Percentiles rank a stretch among this genome's conserved stretches.
Conservation (phyloP, 2,888 invertebrate genomes). For the Entomobrya proxima region DNA sequence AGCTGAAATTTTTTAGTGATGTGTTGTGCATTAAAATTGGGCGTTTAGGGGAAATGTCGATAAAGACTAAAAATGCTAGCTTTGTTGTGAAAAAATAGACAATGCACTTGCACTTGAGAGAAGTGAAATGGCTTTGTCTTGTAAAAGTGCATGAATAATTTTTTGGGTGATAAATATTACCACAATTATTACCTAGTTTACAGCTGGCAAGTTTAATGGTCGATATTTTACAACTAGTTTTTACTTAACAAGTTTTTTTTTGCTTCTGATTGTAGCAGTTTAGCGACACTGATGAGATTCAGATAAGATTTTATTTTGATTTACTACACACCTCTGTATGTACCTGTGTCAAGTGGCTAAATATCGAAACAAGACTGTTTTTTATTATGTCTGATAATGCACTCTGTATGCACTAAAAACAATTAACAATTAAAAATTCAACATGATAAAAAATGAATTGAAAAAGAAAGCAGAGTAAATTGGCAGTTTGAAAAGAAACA, state of each 20-base stretch:
- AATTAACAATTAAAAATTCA: neutral
- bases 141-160: no score
- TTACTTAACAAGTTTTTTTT: no score
- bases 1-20: no score
- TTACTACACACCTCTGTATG: no score
- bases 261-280: neutral
- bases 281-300: neutral
- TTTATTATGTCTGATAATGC: no score
- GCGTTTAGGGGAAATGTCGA: neutral
- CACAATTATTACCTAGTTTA: neutral
- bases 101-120: no score
- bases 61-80: neutral
- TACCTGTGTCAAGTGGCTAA: no score
- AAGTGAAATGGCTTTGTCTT: no score
- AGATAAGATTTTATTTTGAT: conserved; percentile 11
- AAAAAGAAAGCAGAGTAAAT: conserved; percentile 4
- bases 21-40: conserved; percentile 28
- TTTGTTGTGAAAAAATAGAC: neutral
- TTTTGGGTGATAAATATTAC: neutral
- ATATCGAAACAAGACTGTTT: no score
- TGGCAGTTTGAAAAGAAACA: neutral
- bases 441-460: neutral
- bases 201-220: neutral
- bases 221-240: no score
- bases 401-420: neutral